Base-by-base conservation (phyloP, 2,888 invertebrate genomes). In the Campaea margaritaria region DNA sequence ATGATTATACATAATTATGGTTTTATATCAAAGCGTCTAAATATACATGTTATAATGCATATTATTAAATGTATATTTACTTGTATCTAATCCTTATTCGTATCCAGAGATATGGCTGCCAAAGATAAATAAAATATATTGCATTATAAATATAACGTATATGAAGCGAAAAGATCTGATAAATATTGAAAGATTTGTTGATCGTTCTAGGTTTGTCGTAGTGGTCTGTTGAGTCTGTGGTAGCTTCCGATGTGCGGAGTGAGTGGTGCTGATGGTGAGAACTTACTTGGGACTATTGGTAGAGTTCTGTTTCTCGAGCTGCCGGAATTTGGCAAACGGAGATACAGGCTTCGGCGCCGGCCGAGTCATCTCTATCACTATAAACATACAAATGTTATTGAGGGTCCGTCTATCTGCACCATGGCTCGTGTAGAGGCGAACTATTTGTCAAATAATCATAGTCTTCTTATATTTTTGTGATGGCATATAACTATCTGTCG, bases 281-380 rank as follows among this genome's bases (percentile, higher is more conserved):
- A 86, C 93, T 95, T 93, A 97, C 97, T 96, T 96, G 88, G 96
- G 96, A 78, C 94, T 94, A 82, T 95, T 94, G 80, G 94, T 94
- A 76, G 96, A 96, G 87, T 96, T 96, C 91, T 97, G 96, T 85
- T 96, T 96, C 89, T 97, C 97, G 88, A 97, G 94, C 93, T 97
- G 97, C 86, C 96, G 96, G 93, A 97, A 97, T 93, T 97, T 97
- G 82, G 97, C 96, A 91, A 97, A 97, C 68, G 97, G 96, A 77
- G 97, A 97, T 82, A 96, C 94, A 72, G 96, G 95, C 86, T 95
- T 96, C 85, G 86, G 93, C 65, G 86, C 93, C 86, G 88, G 79
- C 74, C 86, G 85, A 61, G 83, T 82, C 82, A 84, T 93, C 81
- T 93, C 93, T 75, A 92, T 93, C 83, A 95, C 94, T 93, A 90